These are phyloP conservation scores for Heliocidaris tuberculata DNA, from an alignment of 35 echinoderm and acorn worm genomes.

Conservation along the genomic window DNA sequence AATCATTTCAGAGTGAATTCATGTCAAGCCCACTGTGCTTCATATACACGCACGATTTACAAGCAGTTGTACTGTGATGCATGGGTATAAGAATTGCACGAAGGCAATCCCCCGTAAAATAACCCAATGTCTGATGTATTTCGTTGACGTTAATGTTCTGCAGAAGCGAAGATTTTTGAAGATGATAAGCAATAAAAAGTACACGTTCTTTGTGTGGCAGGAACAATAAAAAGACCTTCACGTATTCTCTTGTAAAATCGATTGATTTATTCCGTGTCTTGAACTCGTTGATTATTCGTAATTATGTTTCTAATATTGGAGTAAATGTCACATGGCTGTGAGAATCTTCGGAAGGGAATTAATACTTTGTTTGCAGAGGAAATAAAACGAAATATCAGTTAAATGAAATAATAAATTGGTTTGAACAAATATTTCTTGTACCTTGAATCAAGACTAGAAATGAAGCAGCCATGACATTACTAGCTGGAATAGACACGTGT, in stretches of 20 bases:
- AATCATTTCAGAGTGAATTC: too few relatives aligned
- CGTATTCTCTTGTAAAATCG: neutral
- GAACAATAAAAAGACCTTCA: neutral
- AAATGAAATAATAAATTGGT: too few relatives aligned
- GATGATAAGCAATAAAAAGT: neutral
- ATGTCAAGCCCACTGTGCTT: too few relatives aligned
- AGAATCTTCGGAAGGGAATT: too few relatives aligned
- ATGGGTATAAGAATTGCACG: neutral
- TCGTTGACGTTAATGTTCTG: neutral
- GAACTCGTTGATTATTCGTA: too few relatives aligned
- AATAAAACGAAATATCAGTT: too few relatives aligned
- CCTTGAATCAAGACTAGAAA: neutral
- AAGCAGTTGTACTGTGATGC: neutral
- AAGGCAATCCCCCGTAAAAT: neutral
- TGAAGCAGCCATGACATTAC: neutral
- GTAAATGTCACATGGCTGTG: too few relatives aligned
- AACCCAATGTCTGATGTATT: neutral
- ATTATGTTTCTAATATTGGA: too few relatives aligned
- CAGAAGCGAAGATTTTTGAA: neutral
- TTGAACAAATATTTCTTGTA: neutral
- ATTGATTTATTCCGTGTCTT: neutral
- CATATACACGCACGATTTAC: too few relatives aligned
- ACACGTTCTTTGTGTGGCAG: neutral
- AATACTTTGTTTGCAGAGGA: too few relatives aligned
- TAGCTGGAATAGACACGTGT: neutral